phyloP scores from a whole-genome alignment of 2,113 vertebrate genomes.

The Steatornis caripensis region DNA sequence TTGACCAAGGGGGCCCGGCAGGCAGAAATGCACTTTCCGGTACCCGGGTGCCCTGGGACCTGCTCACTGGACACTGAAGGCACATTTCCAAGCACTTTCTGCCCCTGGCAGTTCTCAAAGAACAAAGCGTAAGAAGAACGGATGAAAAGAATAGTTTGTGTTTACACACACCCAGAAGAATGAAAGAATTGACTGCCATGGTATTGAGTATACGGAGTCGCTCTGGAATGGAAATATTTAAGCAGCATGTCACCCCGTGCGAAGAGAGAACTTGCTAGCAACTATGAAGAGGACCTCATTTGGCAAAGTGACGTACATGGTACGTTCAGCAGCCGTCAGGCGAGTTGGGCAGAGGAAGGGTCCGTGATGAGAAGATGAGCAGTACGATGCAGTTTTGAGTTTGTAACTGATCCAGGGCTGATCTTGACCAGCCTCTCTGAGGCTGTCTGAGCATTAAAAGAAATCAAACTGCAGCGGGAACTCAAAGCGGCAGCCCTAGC shows the following conservation, averaged over 20 bases:
- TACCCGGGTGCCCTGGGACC: neutral
- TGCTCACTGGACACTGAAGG: rapidly evolving
- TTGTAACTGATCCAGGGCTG: neutral
- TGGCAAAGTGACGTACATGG: neutral
- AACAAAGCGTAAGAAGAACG: neutral
- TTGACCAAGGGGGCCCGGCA: neutral
- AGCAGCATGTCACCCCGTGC: neutral
- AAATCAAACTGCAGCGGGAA: neutral
- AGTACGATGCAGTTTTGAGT: rapidly evolving
- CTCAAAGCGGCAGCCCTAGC: neutral
- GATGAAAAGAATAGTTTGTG: neutral
- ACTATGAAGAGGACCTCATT: neutral
- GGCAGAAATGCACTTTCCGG: neutral
- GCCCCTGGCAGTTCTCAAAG: neutral
- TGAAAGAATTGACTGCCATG: neutral
- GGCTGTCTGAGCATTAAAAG: neutral
- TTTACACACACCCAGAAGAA: neutral
- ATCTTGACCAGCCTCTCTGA: neutral
- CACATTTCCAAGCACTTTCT: neutral
- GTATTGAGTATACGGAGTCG: neutral
- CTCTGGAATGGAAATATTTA: neutral
- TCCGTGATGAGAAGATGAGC: neutral
- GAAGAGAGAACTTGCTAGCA: neutral
- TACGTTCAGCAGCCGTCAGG: neutral
- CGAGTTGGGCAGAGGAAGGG: neutral